Percentiles rank a stretch among this genome's conserved stretches.
These are phyloP conservation scores for Gambusia yucatana DNA, from an alignment of 2,797 vertebrate genomes.

Conservation along the genomic window DNA sequence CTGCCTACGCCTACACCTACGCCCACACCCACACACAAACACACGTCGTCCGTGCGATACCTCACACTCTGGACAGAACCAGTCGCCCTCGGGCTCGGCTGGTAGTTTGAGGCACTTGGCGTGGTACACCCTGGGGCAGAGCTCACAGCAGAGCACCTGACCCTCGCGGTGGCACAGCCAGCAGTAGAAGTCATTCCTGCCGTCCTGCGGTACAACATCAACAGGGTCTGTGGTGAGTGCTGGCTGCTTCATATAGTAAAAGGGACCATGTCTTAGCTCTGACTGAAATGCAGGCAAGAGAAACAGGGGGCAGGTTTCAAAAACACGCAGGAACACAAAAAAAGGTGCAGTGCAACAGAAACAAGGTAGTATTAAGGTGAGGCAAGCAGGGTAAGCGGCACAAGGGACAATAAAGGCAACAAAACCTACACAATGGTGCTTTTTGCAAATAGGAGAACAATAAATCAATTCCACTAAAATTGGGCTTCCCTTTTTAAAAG, in stretches of 20 bases:
- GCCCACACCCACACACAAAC: constrained; percentile 58
- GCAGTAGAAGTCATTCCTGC: constrained; percentile 99
- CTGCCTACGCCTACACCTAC: constrained; percentile 1
- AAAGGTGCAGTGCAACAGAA: constrained; percentile 82
- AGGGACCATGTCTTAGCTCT: constrained; percentile 99
- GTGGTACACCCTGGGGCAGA: constrained; percentile 99
- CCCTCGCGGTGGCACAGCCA: constrained; percentile 98
- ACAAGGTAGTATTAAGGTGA: constrained; percentile 69
- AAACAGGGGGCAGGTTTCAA: constrained; percentile 95
- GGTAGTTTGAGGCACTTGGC: constrained; percentile 99
- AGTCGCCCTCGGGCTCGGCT: constrained; percentile 93
- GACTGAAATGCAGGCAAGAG: constrained; percentile 99
- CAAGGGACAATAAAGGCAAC: constrained; percentile 30
- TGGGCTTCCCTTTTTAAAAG: neutral
- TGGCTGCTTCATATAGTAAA: constrained; percentile 99
- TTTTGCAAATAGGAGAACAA: constrained; percentile 35
- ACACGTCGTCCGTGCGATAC: constrained; percentile 68
- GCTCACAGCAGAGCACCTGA: constrained; percentile 99
- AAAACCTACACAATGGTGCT: constrained; percentile 40
- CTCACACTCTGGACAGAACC: constrained; percentile 96
- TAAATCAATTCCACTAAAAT: constrained; percentile 30
- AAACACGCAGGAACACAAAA: constrained; percentile 85
- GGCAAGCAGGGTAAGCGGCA: constrained; percentile 68
- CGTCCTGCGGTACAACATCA: constrained; percentile 99
- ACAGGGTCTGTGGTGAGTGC: constrained; percentile 95